Evolutionary conservation across 2,797 vertebrate genomes (phyloP).

Genomic region (Microctenopoma stevenorrisi): DNA sequence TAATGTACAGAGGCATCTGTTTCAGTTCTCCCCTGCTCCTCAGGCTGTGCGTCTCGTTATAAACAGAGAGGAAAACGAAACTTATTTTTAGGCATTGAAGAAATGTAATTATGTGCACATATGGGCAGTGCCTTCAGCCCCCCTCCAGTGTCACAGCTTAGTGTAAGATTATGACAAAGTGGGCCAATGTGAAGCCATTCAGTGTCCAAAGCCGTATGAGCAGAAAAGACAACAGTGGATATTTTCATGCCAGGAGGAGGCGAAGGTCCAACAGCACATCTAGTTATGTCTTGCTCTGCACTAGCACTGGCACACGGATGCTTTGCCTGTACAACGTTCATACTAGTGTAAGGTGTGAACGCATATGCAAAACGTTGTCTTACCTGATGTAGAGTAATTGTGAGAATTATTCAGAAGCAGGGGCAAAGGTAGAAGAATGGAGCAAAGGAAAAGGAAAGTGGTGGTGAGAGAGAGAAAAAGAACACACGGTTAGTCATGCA

Average conservation of each 20-base stretch:
- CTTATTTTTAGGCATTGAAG: slow-evolving; percentile 58
- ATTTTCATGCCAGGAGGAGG: slow-evolving; percentile 27
- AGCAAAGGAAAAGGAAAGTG: slow-evolving; percentile 5
- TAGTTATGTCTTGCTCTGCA: slow-evolving; percentile 16
- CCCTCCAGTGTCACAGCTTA: slow-evolving; percentile 39
- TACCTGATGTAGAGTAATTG: slow-evolving; percentile 57
- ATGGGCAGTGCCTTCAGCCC: slow-evolving; percentile 51
- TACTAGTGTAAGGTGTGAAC: neutral
- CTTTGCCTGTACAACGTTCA: neutral
- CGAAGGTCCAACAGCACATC: slow-evolving; percentile 22
- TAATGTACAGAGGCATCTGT: slow-evolving; percentile 64
- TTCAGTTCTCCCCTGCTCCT: slow-evolving; percentile 41
- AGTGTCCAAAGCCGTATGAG: slow-evolving; percentile 52
- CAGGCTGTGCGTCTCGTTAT: slow-evolving; percentile 59
- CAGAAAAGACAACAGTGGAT: slow-evolving; percentile 39
- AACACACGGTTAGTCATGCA: slow-evolving; percentile 58
- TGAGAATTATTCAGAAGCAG: slow-evolving; percentile 23
- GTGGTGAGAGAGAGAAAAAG: slow-evolving; percentile 31
- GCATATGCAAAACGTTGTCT: slow-evolving; percentile 30
- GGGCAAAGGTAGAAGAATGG: neutral
- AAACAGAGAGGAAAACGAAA: slow-evolving; percentile 33
- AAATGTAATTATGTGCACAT: slow-evolving; percentile 66
- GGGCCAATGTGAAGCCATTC: slow-evolving; percentile 63
- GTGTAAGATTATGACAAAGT: slow-evolving; percentile 69
- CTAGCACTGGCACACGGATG: neutral